Conservation (phyloP, 2,113 vertebrate genomes). For the Brachyistius frenatus region DNA sequence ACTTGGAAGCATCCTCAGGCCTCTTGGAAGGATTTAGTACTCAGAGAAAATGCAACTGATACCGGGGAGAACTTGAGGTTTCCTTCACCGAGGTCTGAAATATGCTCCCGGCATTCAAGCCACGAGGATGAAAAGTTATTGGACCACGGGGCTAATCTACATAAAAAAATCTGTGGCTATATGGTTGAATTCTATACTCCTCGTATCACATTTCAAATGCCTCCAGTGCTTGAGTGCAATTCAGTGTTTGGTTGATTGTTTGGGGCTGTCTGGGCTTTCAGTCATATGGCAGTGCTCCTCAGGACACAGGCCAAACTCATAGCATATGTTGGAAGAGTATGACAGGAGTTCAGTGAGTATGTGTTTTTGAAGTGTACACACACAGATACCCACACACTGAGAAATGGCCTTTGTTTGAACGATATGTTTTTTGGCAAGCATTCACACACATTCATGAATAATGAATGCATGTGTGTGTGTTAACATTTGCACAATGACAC, state of each 20-base stretch:
- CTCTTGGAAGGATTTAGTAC: constrained; percentile 72
- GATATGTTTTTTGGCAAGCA: constrained; percentile 74
- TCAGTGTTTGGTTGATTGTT: constrained; percentile 75
- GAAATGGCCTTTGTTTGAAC: constrained; percentile 79
- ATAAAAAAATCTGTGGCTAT: constrained; percentile 64
- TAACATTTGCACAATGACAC: constrained; percentile 36
- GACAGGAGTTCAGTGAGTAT: constrained; percentile 79
- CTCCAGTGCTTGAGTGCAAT: constrained; percentile 65
- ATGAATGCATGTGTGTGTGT: constrained; percentile 63
- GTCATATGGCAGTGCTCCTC: constrained; percentile 77
- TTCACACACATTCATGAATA: constrained; percentile 77
- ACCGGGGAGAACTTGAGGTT: constrained; percentile 68
- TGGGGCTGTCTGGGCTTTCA: constrained; percentile 75
- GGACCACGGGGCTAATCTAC: constrained; percentile 60
- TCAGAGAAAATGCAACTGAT: constrained; percentile 69
- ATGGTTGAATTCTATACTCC: constrained; percentile 66
- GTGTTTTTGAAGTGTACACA: constrained; percentile 77
- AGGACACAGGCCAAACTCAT: constrained; percentile 79
- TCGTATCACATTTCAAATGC: constrained; percentile 71
- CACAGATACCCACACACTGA: constrained; percentile 69
- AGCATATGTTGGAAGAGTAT: constrained; percentile 83
- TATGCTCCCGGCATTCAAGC: constrained; percentile 55
- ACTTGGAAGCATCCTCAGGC: constrained; percentile 70
- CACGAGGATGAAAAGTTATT: constrained; percentile 64
- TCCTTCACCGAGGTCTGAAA: constrained; percentile 67